Evolutionary conservation across 1,140 invertebrate genomes (phyloP).

Genomic region (Lucilia cuprina): DNA sequence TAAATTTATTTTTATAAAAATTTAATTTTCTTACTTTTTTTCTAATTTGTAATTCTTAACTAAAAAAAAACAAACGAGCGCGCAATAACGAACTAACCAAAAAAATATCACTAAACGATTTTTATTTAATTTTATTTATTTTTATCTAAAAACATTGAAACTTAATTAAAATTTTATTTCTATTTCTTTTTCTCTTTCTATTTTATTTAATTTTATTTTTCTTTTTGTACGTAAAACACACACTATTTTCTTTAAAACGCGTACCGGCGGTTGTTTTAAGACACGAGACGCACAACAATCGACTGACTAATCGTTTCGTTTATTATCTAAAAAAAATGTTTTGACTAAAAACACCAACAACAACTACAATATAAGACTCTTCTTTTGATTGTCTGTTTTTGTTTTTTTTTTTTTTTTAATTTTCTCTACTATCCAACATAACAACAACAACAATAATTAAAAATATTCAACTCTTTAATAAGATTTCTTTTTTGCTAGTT

Average conservation of each 20-base stretch:
- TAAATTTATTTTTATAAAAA: no score
- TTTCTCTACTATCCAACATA: neutral
- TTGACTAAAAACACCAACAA: neutral
- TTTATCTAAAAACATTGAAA: neutral
- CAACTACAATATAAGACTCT: neutral
- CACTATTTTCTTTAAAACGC: neutral
- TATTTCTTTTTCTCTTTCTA: neutral
- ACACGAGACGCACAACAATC: conserved; percentile 37
- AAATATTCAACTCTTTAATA: neutral
- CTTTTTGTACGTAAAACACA: no score
- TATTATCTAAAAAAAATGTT: neutral
- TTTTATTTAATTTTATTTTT: no score
- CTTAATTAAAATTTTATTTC: no score
- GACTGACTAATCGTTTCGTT: conserved; percentile 16
- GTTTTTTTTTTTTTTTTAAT: neutral
- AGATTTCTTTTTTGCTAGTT: neutral
- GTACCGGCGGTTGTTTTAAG: neutral
- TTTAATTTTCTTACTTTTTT: no score
- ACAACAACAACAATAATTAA: neutral
- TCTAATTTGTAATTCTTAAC: no score
- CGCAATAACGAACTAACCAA: no score
- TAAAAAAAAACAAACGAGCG: no score
- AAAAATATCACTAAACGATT: no score
- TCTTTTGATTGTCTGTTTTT: conserved; percentile 17
- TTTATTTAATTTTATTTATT: neutral